Base-by-base conservation (phyloP, 2,797 vertebrate species). In the Petrocephalus sullivani region DNA sequence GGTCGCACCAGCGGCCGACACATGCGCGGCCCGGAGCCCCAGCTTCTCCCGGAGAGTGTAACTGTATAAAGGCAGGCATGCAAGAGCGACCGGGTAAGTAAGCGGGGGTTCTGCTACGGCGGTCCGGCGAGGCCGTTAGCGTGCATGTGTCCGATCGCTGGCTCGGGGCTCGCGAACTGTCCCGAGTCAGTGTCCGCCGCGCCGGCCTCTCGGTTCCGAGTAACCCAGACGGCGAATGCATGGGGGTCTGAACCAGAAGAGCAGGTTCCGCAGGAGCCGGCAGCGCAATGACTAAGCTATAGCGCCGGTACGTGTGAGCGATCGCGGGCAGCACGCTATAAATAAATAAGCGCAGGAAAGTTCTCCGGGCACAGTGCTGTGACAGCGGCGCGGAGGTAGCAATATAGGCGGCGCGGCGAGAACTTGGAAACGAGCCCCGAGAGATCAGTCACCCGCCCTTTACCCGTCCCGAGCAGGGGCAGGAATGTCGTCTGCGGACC, bases 401-500 rank as follows among this genome's bases (percentile, higher is more conserved):
- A 49, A 46, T 49, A 41, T 49, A 9, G 19, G 41, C 46, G 14
- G 16, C 19, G 5, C 46, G 9, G 46, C 19, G 37, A n/a, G 0
- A 81, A 49, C 5, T 81, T 49, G n/a, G n/a, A 81, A 49, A 49
- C 33, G 41, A 21, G 16, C 41, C 75, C 37, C n/a, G 41, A 49
- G 37, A 49, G 37, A 46, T 71, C 28, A 37, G 14, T 28, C 4
- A 71, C 33, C 12, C 33, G 14, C 5, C 67, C 12, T 71, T 71
- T 71, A 71, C 67, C 4, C 67, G 33, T 71, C 5, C 67, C 67
- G 12, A 84, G 21, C n/a, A 49, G 81, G 51, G n/a, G n/a, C 9
- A 51, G n/a, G 8, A 23, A 54, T 51, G 81, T 84, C 81, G 21
- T 54, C 41, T 28, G 92, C 87, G 89, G 96, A 96, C 89, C 89